Evolutionary conservation across 2,888 invertebrate species (phyloP), one percentile per base, ranked within the genome.

Genomic region (Parnassius mnemosyne): DNA sequence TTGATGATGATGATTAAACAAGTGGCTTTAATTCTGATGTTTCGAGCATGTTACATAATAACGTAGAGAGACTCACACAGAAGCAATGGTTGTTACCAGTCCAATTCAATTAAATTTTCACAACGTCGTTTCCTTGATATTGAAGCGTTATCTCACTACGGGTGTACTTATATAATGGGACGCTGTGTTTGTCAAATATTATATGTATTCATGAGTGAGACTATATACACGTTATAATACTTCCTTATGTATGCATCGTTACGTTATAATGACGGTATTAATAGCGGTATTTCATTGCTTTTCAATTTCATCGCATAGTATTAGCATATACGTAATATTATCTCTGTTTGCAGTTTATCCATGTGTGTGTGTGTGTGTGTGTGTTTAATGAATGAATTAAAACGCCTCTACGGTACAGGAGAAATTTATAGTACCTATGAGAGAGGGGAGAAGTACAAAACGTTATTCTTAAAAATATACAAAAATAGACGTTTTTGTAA

Each of bases 71-170:
- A 49, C 50, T 42, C 57, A 49, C 53, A 46, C 57, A 57, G 53
- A 34, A 49, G 49, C 49, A 53, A 55, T 53, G 43, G 49, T 62
- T 49, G 64, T 63, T 63, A 63, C 43, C 53, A 61, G 42, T 49
- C 54, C 60, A 53, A 63, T 66, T 65, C 63, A 60, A 65, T 66
- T 66, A 61, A 65, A 65, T 66, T 66, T 65, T 65, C 65, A 66
- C 53, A 50, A 53, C 50, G 43, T 58, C 58, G 49, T 63, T 58
- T 63, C 63, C 58, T 50, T 50, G 46, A 34, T 53, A 57, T 44
- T 16, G 51, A 46, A 50, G 44, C 50, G 57, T 62, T 34, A 60
- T 54, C 60, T 56, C 52, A 61, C 51, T 52, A 51, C 43, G 60
- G 42, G n/a, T 49, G 47, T 52, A 57, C 52, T 42, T 13, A 42